A percentile compares a stretch with the other conserved stretches of the same genome.
Evolutionary conservation across 2,113 vertebrate genomes (phyloP).

Genomic region (Chaetura pelagica): DNA sequence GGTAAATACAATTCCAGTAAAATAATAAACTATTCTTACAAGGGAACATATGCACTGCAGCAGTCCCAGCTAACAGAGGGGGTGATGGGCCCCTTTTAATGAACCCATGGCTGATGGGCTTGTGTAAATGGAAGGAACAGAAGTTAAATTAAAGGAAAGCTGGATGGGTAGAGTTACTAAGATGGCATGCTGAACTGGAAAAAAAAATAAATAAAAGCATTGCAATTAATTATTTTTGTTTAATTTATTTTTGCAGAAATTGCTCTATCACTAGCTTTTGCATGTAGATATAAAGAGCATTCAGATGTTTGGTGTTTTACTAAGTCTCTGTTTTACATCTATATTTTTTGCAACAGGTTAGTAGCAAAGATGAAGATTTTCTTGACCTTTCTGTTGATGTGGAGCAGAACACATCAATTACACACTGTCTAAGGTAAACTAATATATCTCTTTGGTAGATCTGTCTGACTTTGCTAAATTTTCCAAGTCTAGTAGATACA

Average conservation of each 20-base stretch:
- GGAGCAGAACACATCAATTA: conserved; percentile 98
- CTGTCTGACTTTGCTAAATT: not conserved
- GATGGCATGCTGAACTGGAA: not conserved
- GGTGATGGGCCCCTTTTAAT: not conserved
- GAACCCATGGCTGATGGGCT: fast-evolving
- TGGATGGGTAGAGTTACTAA: not conserved
- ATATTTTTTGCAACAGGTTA: conserved; percentile 83
- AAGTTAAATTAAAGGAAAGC: not conserved
- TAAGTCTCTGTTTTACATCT: not conserved
- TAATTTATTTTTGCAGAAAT: not conserved
- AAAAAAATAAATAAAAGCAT: not conserved
- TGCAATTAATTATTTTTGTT: not conserved
- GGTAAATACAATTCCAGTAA: not conserved
- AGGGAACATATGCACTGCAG: not conserved
- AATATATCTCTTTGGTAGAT: not conserved
- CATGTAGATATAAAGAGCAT: not conserved
- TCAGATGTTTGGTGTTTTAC: not conserved
- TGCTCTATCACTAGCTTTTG: not conserved
- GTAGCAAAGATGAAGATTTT: conserved; percentile 99
- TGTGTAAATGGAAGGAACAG: not conserved
- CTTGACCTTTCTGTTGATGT: conserved; percentile 98
- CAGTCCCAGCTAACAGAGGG: not conserved
- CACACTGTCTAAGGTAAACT: conserved; percentile 94
- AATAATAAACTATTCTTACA: not conserved
- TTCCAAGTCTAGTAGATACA: not conserved